Conservation (phyloP, 1,140 invertebrate genomes). For the Glossosoma conforme region DNA sequence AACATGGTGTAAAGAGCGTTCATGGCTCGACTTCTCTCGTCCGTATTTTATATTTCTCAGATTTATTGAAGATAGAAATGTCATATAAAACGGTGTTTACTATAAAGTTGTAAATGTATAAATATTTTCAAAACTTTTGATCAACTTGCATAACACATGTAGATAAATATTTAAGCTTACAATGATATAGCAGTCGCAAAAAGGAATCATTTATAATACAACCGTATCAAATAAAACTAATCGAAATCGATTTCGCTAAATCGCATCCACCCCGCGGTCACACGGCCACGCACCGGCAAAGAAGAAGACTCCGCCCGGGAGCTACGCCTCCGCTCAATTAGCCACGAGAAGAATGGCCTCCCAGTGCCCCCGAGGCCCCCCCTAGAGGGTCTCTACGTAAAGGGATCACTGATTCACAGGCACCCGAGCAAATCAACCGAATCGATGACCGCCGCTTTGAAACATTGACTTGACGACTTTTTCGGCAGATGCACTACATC, state of each 20-base stretch:
- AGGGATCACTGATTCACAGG: slow-evolving; percentile 22
- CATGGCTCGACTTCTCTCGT: no score
- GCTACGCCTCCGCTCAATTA: slow-evolving; percentile 31
- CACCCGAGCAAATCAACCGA: slow-evolving; percentile 10
- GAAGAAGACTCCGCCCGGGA: neutral
- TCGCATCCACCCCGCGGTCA: slow-evolving; percentile 6
- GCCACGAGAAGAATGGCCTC: slow-evolving; percentile 29
- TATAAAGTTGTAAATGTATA: no score
- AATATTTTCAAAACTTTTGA: no score
- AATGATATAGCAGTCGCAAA: no score
- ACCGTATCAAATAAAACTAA: neutral
- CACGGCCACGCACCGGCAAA: neutral
- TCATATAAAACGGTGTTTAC: no score
- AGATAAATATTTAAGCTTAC: no score
- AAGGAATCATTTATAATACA: no score
- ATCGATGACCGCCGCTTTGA: slow-evolving; percentile 25
- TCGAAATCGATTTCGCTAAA: slow-evolving; percentile 8
- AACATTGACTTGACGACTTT: slow-evolving; percentile 16
- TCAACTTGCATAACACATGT: no score
- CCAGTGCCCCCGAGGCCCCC: neutral
- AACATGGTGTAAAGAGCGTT: no score
- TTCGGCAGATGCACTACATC: no score
- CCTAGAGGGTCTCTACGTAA: slow-evolving; percentile 3
- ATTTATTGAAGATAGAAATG: no score
- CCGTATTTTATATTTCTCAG: no score